A percentile compares a stretch with the other conserved stretches of the same genome.
These are phyloP conservation scores for Antennarius maculatus DNA, from an alignment of 2,797 vertebrate genomes.

Conservation along the genomic window DNA sequence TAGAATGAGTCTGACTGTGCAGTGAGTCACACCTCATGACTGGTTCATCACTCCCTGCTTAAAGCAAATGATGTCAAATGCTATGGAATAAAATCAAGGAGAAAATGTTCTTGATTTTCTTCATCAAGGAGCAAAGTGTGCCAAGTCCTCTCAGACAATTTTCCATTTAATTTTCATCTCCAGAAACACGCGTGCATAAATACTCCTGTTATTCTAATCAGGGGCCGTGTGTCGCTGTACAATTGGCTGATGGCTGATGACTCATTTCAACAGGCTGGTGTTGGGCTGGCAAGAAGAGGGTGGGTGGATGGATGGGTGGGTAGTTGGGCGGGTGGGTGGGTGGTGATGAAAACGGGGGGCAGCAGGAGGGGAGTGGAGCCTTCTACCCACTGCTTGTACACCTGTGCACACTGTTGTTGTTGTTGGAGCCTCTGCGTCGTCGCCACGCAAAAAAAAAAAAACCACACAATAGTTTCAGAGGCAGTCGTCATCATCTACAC, in stretches of 20 bases:
- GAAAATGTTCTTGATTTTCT: not conserved
- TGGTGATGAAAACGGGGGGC: slow-evolving; percentile 60
- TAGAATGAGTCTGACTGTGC: slow-evolving; percentile 49
- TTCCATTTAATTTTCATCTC: slow-evolving; percentile 58
- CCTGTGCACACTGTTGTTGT: slow-evolving; percentile 62
- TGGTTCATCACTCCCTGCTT: not conserved
- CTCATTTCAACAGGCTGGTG: slow-evolving; percentile 81
- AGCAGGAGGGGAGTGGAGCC: slow-evolving; percentile 69
- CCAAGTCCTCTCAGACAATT: slow-evolving; percentile 44
- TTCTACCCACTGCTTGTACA: slow-evolving; percentile 56
- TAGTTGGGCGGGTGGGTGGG: no score
- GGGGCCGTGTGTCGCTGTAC: slow-evolving; percentile 58
- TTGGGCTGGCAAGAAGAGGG: slow-evolving; percentile 66
- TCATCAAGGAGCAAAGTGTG: slow-evolving; percentile 39
- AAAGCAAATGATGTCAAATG: not conserved
- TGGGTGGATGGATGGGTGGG: slow-evolving; percentile 36
- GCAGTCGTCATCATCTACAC: slow-evolving; percentile 44
- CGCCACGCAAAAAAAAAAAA: slow-evolving; percentile 27
- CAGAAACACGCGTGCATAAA: slow-evolving; percentile 65
- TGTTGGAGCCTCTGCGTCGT: slow-evolving; percentile 30
- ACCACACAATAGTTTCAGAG: slow-evolving; percentile 44
- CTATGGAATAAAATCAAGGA: no score
- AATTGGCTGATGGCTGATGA: slow-evolving; percentile 82
- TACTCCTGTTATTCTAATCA: slow-evolving; percentile 79
- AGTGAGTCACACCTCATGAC: slow-evolving; percentile 46